phyloP scores from a whole-genome alignment of 2,797 vertebrate genomes.

The Sarcophilus harrisii region DNA sequence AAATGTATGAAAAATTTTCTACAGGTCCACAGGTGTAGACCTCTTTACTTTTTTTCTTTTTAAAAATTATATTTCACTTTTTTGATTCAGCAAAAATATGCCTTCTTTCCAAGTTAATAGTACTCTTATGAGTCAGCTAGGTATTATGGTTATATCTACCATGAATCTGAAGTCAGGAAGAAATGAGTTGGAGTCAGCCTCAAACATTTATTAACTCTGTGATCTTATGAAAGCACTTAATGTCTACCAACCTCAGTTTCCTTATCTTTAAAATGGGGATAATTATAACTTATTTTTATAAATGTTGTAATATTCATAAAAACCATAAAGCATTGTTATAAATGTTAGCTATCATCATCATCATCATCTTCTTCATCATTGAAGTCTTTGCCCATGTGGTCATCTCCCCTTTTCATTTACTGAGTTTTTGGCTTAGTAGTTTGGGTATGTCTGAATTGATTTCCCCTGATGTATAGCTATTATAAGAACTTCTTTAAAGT shows the following conservation, averaged over 20 bases:
- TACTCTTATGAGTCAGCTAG: background rate
- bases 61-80: background rate
- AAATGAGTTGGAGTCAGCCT: background rate
- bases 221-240: background rate
- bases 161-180: background rate
- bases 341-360: background rate
- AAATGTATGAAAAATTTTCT: background rate
- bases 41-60: background rate
- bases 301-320: background rate
- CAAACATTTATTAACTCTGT: background rate
- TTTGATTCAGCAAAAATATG: background rate
- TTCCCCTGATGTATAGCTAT: conserved; percentile 5
- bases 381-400: background rate
- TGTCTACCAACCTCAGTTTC: background rate
- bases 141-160: background rate
- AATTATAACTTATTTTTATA: background rate
- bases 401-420: background rate
- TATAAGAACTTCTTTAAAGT: conserved; percentile 10
- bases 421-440: conserved; percentile 6
- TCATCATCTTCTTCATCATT: background rate
- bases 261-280: background rate
- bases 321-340: background rate
- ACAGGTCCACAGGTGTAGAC: background rate
- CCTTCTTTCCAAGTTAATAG: background rate
- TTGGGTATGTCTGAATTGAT: conserved; percentile 12